Base-by-base conservation (phyloP, 30 jellyfish, hydroid and myxozoan species). In the Phacellophora camtschatica region DNA sequence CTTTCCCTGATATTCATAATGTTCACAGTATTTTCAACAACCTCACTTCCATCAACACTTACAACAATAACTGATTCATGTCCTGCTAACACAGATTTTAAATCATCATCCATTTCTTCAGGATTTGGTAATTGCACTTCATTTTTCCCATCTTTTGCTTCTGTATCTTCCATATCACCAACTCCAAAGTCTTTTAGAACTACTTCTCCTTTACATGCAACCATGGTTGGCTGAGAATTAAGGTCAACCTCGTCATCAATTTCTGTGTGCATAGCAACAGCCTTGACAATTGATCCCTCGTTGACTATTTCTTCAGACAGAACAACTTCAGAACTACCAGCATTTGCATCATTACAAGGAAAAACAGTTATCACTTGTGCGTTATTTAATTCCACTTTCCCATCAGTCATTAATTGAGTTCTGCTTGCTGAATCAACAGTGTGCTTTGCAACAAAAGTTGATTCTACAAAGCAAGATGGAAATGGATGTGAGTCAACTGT, bases 401-500 rank as follows among this genome's bases (percentile, higher is more conserved):
- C 57, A 11, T 43, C 57, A 43, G 11, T 43, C 22, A 43, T 10
- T 46, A 46, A 23, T 46, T 23, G 61, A 46, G n/a, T 28, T 46
- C 61, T 28, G 20, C 61, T 46, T 46, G 61, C 27, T 46, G 61
- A 46, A 46, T 46, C 61, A 46, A 46, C 61, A 46, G 23, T 46
- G 61, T 34, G 81, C 45, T 37, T 48, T 29, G 15, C 77, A 18
- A 56, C 65, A 9, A 20, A n/a, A 20, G 77, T 16, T 66, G 84
- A 70, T 53, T 71, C 91, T 80, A 66, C 91, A 65, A 80, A 80
- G 80, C 69, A 66, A 64, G 91, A 80, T 62, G 31, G 80, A 66
- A 34, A 80, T 80, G 91, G 91, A 80, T 65, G 91, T 80, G 80
- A 80, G 55, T 31, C 37, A 22, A n/a, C n/a, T n/a, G n/a, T n/a